Evolutionary conservation across 2,797 vertebrate species (phyloP), one percentile per base, ranked within the genome.

Genomic region (Anguilla anguilla): DNA sequence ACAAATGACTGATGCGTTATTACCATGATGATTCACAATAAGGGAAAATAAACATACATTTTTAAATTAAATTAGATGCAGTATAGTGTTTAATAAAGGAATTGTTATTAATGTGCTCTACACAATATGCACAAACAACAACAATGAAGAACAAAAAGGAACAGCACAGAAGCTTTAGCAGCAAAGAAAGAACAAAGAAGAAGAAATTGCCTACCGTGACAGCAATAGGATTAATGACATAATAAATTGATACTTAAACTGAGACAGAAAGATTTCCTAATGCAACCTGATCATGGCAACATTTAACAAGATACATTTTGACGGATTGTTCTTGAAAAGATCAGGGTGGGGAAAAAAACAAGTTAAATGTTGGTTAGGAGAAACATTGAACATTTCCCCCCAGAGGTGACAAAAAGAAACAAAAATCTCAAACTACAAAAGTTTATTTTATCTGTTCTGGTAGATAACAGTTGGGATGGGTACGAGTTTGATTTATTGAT

Each of bases 401-500:
- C n/a, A 11, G n/a, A 28, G 7, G 67, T 28, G 67, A 31, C 28
- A 31, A 72, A 19, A 11, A 11, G 1, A 31, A 31, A 19, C 4
- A 77, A 77, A 77, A 43, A 17, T 15, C 9, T 72, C n/a, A 31
- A 72, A 77, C 72, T 39, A 17, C 5, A 53, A 19, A 43, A 77
- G 17, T 43, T 4, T 39, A 77, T n/a, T 77, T 77, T 77, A 43
- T 77, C 72, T 77, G 67, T 77, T 77, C 35, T 77, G 72, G 72
- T 19, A 35, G 35, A 43, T 77, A 77, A 77, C 19, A 43, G 39
- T 43, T 43, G 39, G 39, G 39, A 43, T 43, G 39, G 39, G 39
- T 43, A 43, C 39, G 7, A 53, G 51, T 10, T 53, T 7, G 51
- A 53, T 11, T 53, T 11, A 53, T 53, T 43, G 39, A 43, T 43